A percentile compares a stretch with the other conserved stretches of the same genome.
phyloP scores from a whole-genome alignment of 1,140 invertebrate genomes.

The Brachionus calyciflorus region DNA sequence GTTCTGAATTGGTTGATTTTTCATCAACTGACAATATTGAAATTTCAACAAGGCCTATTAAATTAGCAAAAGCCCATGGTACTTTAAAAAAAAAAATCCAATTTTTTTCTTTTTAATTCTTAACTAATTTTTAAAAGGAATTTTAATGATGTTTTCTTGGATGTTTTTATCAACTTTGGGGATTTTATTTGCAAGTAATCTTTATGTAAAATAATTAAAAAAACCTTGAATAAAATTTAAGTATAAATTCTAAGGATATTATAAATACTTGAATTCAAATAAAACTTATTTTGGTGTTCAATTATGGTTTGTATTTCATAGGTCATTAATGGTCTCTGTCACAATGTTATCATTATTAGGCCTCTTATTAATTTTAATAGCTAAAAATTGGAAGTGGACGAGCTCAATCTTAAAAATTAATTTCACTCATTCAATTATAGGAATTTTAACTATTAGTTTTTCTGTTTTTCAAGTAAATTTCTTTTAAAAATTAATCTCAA shows the following conservation, averaged over 20 bases:
- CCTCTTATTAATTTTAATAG: neutral
- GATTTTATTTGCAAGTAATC: neutral
- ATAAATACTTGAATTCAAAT: neutral
- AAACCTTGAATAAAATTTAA: neutral
- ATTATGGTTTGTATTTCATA: slow-evolving; percentile 3
- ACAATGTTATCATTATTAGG: neutral
- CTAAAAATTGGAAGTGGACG: slow-evolving; percentile 17
- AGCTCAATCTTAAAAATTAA: neutral
- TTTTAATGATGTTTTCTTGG: neutral
- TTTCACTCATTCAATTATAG: neutral
- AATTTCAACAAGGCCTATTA: neutral
- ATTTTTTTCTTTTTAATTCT: neutral
- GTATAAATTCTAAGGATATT: slow-evolving; percentile 2
- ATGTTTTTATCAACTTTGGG: slow-evolving; percentile 16
- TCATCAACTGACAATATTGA: neutral
- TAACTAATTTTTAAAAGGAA: neutral
- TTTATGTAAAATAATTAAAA: neutral
- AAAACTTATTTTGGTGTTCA: neutral
- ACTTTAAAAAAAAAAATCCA: neutral
- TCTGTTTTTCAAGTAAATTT: neutral
- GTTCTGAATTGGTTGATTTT: neutral
- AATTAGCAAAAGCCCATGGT: neutral
- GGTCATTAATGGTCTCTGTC: neutral
- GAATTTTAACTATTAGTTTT: neutral
- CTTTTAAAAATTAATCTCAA: neutral